A percentile compares a stretch with the other conserved stretches of the same genome.
Evolutionary conservation across 1,140 invertebrate species (phyloP).

Genomic region (Vollenhovia emeryi): DNA sequence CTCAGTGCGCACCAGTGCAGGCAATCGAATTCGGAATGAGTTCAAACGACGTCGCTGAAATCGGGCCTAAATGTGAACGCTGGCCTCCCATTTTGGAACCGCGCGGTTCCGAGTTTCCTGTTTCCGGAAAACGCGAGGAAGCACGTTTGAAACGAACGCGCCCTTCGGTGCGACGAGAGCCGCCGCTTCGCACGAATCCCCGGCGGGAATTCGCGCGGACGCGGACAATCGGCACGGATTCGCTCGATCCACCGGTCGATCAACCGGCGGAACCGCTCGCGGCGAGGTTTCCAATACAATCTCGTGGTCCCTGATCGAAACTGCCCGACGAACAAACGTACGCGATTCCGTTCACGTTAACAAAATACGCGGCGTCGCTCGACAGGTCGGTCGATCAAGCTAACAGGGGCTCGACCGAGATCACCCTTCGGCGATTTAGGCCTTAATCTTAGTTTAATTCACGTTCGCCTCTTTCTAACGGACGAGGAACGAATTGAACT

Average conservation of each 20-base stretch:
- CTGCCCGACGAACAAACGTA: not conserved
- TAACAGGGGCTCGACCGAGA: not conserved
- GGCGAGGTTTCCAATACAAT: not conserved
- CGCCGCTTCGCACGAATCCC: not conserved
- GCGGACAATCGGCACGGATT: too few species aligned
- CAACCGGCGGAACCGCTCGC: not conserved
- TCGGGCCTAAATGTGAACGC: too few species aligned
- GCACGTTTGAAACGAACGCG: not conserved
- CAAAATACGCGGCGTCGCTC: not conserved
- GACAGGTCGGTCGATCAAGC: not conserved
- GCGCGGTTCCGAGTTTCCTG: not conserved
- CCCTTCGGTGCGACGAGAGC: not conserved
- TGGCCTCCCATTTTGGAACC: too few species aligned
- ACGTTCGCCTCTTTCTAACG: too few species aligned
- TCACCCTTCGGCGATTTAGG: not conserved
- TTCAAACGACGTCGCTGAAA: too few species aligned
- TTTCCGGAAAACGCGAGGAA: not conserved
- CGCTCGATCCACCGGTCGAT: too few species aligned
- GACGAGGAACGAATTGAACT: too few species aligned
- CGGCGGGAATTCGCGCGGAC: not conserved
- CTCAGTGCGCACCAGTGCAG: too few species aligned
- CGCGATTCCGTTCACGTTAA: not conserved
- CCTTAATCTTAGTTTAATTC: too few species aligned
- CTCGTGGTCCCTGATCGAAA: not conserved
- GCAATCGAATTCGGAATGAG: too few species aligned